phyloP scores from a whole-genome alignment of 2,888 invertebrate species.

The Lypha dubia region DNA sequence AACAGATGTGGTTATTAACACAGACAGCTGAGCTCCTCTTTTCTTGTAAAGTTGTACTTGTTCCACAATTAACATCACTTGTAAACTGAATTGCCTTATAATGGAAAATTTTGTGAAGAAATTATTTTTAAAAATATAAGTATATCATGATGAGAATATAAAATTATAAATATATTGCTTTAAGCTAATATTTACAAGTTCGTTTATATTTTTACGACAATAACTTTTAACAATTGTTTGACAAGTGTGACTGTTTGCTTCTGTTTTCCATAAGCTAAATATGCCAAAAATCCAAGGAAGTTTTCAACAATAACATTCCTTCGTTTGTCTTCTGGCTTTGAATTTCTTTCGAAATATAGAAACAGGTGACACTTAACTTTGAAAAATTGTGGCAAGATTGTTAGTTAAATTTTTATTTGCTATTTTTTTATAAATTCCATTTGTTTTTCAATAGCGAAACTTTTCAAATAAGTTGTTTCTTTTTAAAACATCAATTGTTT shows the following conservation, averaged over 20 bases:
- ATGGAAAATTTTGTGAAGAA: not conserved
- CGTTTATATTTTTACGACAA: not conserved
- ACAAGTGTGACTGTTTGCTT: not conserved
- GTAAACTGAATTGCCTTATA: too few relatives aligned
- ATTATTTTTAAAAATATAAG: not conserved
- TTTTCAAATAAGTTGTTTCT: not conserved
- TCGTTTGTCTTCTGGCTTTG: not conserved
- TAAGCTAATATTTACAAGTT: conserved; percentile 25
- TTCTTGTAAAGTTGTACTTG: too few relatives aligned
- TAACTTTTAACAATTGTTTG: not conserved
- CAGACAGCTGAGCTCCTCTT: too few relatives aligned
- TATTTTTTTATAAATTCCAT: too few relatives aligned
- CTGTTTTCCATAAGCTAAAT: too few relatives aligned
- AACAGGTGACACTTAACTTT: not conserved
- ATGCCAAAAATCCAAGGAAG: not conserved
- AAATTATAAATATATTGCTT: not conserved
- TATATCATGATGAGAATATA: not conserved
- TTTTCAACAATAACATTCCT: not conserved
- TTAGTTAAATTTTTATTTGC: not conserved
- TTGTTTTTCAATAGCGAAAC: not conserved
- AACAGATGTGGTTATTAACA: too few relatives aligned
- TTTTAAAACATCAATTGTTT: not conserved
- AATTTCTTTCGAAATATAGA: not conserved
- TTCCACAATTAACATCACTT: too few relatives aligned
- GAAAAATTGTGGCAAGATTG: not conserved